Percentiles rank a stretch among this genome's conserved stretches.
Conservation (phyloP, 2,888 invertebrate genomes). For the Lithophane leautieri region DNA sequence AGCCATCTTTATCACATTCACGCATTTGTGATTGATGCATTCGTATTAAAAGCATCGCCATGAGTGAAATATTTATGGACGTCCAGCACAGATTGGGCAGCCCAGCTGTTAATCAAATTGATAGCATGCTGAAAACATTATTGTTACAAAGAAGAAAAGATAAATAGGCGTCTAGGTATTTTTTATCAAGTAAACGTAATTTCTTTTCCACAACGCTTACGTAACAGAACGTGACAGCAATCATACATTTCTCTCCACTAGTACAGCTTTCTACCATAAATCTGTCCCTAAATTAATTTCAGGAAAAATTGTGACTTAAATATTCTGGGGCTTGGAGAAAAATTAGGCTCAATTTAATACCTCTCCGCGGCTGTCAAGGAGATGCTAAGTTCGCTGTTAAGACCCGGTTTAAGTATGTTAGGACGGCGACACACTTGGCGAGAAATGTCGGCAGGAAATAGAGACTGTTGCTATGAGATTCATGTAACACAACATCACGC, state of each 20-base stretch:
- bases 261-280: neutral
- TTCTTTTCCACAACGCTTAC: neutral
- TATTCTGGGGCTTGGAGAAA: constrained; percentile 3
- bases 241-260: neutral
- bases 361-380: neutral
- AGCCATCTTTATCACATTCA: no score
- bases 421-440: constrained; percentile 1
- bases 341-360: constrained; percentile 21
- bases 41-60: no score
- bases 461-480: neutral
- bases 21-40: no score
- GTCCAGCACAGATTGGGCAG: no score
- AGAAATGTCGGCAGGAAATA: no score
- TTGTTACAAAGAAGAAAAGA: neutral
- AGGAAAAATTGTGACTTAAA: constrained; percentile 13
- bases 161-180: neutral
- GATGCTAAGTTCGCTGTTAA: neutral
- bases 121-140: neutral
- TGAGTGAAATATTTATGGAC: no score
- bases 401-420: neutral
- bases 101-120: no score
- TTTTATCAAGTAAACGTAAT: neutral
- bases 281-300: constrained; percentile 4
- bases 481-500: no score
- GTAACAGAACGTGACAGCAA: neutral